Evolutionary conservation across 2,113 vertebrate genomes (phyloP).

Genomic region (Hemiscyllium ocellatum): DNA sequence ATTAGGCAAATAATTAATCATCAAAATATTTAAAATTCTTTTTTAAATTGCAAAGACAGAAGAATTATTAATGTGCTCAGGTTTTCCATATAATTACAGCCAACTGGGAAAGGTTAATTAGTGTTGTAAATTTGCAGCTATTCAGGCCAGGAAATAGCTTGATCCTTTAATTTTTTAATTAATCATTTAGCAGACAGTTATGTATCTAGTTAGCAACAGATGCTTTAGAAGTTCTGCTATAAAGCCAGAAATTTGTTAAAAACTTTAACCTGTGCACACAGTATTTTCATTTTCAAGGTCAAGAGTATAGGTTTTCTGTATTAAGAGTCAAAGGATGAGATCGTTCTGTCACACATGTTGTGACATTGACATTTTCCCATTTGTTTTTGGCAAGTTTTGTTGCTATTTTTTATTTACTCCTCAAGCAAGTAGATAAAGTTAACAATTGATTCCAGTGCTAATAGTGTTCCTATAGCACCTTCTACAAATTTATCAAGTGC

Average conservation of each 20-base stretch:
- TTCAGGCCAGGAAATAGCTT: constrained; percentile 38
- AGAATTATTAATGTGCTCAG: constrained; percentile 34
- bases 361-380: neutral
- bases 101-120: constrained; percentile 38
- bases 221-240: constrained; percentile 12
- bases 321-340: neutral
- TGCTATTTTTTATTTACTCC: neutral
- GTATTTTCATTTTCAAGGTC: neutral
- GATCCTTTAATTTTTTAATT: constrained; percentile 38
- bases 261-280: neutral
- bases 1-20: constrained; percentile 35
- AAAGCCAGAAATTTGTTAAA: neutral
- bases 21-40: constrained; percentile 33
- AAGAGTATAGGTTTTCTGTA: neutral
- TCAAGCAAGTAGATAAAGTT: neutral
- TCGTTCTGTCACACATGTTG: neutral
- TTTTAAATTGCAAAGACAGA: constrained; percentile 22
- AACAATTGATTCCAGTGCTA: neutral
- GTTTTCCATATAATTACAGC: constrained; percentile 35
- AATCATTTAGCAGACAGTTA: constrained; percentile 33
- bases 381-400: neutral
- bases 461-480: neutral
- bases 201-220: constrained; percentile 18
- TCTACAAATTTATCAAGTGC: neutral
- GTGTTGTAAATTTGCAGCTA: constrained; percentile 37